Percentiles rank a stretch among this genome's conserved stretches.
Evolutionary conservation across 1,140 invertebrate species (phyloP).

Genomic region (Sycophila sp.): DNA sequence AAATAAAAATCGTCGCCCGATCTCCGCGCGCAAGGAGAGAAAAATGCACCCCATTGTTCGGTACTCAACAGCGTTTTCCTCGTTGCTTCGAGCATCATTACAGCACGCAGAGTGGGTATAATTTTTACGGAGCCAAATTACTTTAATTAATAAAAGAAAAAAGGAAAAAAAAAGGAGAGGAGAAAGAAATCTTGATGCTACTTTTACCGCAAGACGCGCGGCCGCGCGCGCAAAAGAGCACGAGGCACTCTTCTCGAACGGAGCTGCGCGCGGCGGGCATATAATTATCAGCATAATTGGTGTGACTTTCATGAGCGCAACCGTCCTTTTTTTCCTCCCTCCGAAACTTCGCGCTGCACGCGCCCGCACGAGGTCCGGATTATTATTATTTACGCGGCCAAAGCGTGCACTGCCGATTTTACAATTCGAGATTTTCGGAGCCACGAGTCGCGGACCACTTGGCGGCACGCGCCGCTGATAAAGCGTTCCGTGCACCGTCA

Average conservation of each 20-base stretch:
- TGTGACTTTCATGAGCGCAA: conserved; percentile 11
- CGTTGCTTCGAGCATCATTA: neutral
- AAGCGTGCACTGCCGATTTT: neutral
- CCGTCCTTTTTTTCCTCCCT: neutral
- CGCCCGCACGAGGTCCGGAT: neutral
- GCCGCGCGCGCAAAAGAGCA: neutral
- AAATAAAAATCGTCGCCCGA: neutral
- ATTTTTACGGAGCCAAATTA: neutral
- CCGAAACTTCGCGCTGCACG: neutral
- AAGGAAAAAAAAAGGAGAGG: neutral
- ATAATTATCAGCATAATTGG: conserved; percentile 28
- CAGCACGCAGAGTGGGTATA: neutral
- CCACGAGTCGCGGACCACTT: too few relatives aligned
- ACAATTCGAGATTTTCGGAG: neutral
- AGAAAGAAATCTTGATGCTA: neutral
- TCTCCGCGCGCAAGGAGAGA: neutral
- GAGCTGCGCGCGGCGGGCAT: neutral
- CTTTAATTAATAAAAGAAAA: neutral
- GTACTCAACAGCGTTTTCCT: neutral
- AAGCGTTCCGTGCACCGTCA: neutral
- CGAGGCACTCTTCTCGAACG: neutral
- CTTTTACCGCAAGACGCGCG: conserved; percentile 25
- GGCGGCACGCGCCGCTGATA: neutral
- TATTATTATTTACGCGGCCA: neutral
- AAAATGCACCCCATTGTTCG: neutral